Percentiles rank a stretch among this genome's conserved stretches.
Conservation (phyloP, 2,888 invertebrate genomes). For the Molorchus minor region DNA sequence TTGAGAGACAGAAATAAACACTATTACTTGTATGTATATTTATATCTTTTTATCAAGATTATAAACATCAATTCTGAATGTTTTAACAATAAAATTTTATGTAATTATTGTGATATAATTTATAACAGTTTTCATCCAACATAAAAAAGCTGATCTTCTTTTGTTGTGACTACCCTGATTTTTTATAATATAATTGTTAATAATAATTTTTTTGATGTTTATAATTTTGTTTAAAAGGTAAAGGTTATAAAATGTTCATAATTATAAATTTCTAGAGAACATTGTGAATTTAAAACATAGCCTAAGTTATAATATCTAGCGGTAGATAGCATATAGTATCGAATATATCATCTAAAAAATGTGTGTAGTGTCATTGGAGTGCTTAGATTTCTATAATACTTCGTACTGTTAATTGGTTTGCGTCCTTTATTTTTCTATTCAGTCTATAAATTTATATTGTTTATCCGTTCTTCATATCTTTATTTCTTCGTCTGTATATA, state of each 20-base stretch:
- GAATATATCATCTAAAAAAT: conserved; percentile 61
- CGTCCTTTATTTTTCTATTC: conserved; percentile 10
- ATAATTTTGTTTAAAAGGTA: conserved; percentile 43
- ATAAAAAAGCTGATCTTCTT: background rate
- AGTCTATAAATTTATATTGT: conserved; percentile 16
- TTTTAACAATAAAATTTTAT: no score
- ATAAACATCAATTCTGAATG: conserved; percentile 38
- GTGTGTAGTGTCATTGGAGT: conserved; percentile 62
- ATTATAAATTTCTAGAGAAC: conserved; percentile 45
- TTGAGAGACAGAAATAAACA: conserved; percentile 36
- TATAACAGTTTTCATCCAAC: background rate
- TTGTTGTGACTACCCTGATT: no score
- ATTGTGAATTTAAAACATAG: conserved; percentile 59
- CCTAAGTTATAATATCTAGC: conserved; percentile 60
- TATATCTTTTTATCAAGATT: conserved; percentile 35
- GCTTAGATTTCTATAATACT: conserved; percentile 56
- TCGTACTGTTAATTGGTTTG: conserved; percentile 32
- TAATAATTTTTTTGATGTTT: conserved; percentile 47
- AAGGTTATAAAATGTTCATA: conserved; percentile 35
- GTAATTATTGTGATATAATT: background rate
- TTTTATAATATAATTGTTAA: no score
- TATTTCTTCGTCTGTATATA: conserved; percentile 1
- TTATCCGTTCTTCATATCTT: conserved; percentile 5
- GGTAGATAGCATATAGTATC: conserved; percentile 61
- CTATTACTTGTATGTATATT: conserved; percentile 18